These are phyloP conservation scores for Channa argus DNA, from an alignment of 2,113 vertebrate species.

Conservation along the genomic window DNA sequence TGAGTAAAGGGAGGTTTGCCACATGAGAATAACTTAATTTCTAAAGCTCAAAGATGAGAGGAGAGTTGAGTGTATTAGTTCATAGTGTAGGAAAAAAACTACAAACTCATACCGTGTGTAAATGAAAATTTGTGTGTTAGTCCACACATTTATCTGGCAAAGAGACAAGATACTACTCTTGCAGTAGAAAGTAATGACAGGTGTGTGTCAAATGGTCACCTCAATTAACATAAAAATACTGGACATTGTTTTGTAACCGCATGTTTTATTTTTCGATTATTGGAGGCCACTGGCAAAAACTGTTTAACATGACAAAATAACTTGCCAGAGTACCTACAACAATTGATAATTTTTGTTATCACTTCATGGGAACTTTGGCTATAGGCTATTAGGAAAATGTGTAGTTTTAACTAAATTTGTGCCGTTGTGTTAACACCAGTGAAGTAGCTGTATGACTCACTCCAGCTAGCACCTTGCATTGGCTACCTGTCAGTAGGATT, in stretches of 20 bases:
- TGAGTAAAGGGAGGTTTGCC: constrained; percentile 82
- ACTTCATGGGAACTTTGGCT: too few relatives aligned
- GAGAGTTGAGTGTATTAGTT: constrained; percentile 84
- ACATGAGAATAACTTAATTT: constrained; percentile 97
- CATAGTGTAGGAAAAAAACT: constrained; percentile 47
- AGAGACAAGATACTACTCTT: background rate
- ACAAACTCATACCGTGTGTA: constrained; percentile 22
- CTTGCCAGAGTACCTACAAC: too few relatives aligned
- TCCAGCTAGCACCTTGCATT: too few relatives aligned
- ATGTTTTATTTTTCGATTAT: constrained; percentile 38
- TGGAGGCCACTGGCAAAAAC: constrained; percentile 25
- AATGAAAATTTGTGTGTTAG: constrained; percentile 11
- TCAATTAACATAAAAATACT: constrained; percentile 52
- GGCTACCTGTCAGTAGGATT: background rate
- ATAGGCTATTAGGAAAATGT: too few relatives aligned
- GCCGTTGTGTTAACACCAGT: too few relatives aligned
- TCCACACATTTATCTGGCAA: constrained; percentile 14
- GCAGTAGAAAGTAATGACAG: too few relatives aligned
- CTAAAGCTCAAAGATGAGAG: constrained; percentile 90
- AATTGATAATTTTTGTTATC: too few relatives aligned
- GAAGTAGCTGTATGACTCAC: too few relatives aligned
- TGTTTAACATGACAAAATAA: too few relatives aligned
- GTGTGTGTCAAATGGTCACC: constrained; percentile 43
- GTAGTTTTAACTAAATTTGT: too few relatives aligned
- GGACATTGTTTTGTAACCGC: constrained; percentile 34